A percentile compares a stretch with the other conserved stretches of the same genome.
Conservation (phyloP, 2,797 vertebrate genomes). For the Anguilla pacifica region DNA sequence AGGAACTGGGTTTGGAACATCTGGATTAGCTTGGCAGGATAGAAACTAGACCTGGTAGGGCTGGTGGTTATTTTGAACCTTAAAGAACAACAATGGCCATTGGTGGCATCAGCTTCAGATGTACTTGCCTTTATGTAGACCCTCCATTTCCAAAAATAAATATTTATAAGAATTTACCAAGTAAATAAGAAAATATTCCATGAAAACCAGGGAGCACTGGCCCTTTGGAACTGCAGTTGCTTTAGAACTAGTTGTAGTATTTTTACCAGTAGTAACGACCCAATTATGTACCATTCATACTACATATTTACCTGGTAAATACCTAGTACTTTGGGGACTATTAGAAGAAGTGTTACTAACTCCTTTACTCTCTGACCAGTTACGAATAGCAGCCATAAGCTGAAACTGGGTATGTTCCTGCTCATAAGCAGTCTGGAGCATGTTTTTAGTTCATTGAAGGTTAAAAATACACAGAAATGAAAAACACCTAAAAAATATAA, state of each 20-base stretch:
- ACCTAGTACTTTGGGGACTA: no score
- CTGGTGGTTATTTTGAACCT: neutral
- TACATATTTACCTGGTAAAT: no score
- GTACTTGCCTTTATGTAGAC: neutral
- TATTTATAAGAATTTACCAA: no score
- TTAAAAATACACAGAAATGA: slow-evolving; percentile 17
- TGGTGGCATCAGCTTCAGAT: neutral
- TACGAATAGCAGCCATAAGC: neutral
- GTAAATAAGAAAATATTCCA: no score
- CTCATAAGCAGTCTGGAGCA: slow-evolving; percentile 13
- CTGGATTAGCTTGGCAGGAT: neutral
- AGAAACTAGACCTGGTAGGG: neutral
- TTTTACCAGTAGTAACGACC: no score
- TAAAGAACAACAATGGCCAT: neutral
- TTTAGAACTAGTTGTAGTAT: no score
- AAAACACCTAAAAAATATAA: neutral
- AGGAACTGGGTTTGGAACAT: neutral
- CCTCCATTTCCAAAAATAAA: neutral
- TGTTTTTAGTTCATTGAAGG: neutral
- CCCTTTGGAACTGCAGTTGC: no score
- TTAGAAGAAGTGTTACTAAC: no score
- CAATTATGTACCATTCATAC: no score
- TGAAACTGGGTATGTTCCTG: neutral
- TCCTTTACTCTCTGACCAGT: neutral
- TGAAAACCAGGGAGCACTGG: no score